Percentiles rank a stretch among this genome's conserved stretches.
These are phyloP conservation scores for Amyelois transitella DNA, from an alignment of 1,140 invertebrate species.

Conservation along the genomic window DNA sequence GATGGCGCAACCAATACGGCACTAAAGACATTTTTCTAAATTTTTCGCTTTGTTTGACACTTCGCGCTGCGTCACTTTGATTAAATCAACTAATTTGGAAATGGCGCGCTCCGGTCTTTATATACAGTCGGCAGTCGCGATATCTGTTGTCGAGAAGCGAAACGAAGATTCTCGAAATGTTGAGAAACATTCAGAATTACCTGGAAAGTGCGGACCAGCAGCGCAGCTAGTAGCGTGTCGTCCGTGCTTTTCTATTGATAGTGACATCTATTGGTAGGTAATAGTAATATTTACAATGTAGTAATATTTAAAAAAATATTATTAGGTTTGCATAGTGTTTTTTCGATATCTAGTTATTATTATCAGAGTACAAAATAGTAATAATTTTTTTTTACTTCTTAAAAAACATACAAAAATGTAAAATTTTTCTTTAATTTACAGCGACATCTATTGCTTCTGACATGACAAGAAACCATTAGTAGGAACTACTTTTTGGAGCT, in stretches of 20 bases:
- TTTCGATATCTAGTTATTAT: too few species aligned
- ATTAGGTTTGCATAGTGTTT: too few species aligned
- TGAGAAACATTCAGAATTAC: conserved; percentile 19
- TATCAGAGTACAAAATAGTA: too few species aligned
- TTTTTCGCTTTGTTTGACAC: conserved; percentile 23
- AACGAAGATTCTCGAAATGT: conserved; percentile 36
- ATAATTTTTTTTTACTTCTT: too few species aligned
- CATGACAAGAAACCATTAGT: too few species aligned
- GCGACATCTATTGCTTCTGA: too few species aligned
- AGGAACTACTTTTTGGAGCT: too few species aligned
- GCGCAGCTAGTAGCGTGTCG: not conserved
- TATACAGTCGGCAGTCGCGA: conserved; percentile 37
- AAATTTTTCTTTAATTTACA: too few species aligned
- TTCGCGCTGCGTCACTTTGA: conserved; percentile 24
- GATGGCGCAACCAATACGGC: conserved; percentile 63
- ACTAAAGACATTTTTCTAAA: conserved; percentile 54
- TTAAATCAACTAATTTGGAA: conserved; percentile 28
- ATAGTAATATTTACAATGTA: not conserved
- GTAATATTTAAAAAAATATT: too few species aligned
- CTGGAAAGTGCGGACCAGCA: not conserved
- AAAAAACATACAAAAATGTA: too few species aligned
- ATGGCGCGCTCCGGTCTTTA: conserved; percentile 21
- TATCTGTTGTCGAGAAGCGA: conserved; percentile 45
- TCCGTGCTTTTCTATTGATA: not conserved
- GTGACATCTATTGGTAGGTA: not conserved